Evolutionary conservation across 1,140 invertebrate genomes (phyloP).

Genomic region (Drosophila chauvacae): DNA sequence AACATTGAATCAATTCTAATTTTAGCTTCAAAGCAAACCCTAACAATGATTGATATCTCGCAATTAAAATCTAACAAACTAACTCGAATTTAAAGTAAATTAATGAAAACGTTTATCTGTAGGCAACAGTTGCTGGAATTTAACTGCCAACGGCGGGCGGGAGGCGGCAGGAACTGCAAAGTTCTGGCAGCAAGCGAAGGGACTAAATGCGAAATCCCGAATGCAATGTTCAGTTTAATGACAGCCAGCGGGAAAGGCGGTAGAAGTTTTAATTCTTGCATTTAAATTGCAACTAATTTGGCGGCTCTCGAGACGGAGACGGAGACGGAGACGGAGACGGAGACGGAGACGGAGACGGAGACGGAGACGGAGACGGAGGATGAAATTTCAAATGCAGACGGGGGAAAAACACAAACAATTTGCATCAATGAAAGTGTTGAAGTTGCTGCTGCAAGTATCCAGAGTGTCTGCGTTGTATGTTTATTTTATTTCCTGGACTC

Average conservation of each 20-base stretch:
- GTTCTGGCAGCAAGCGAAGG: constrained; percentile 23
- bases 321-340: too few relatives aligned
- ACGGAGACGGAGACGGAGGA: constrained; percentile 10
- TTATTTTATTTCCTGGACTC: constrained; percentile 65
- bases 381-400: constrained; percentile 71
- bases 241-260: constrained; percentile 27
- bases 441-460: constrained; percentile 6
- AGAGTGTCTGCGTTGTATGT: constrained; percentile 47
- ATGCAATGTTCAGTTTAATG: constrained; percentile 53
- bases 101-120: constrained; percentile 39
- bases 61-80: constrained; percentile 2
- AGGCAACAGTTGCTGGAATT: constrained; percentile 19
- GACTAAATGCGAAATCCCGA: constrained; percentile 30
- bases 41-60: constrained; percentile 31
- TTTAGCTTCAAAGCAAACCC: neutral
- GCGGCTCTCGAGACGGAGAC: constrained; percentile 35
- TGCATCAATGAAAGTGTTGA: constrained; percentile 73
- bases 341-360: too few relatives aligned
- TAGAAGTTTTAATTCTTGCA: constrained; percentile 70
- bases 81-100: constrained; percentile 17
- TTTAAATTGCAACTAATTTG: constrained; percentile 82
- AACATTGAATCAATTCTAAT: neutral
- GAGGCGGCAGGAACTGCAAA: neutral
- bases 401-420: constrained; percentile 71
- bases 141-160: constrained; percentile 18